phyloP scores from a whole-genome alignment of 1,140 invertebrate genomes.

The Lordiphosa mommai region DNA sequence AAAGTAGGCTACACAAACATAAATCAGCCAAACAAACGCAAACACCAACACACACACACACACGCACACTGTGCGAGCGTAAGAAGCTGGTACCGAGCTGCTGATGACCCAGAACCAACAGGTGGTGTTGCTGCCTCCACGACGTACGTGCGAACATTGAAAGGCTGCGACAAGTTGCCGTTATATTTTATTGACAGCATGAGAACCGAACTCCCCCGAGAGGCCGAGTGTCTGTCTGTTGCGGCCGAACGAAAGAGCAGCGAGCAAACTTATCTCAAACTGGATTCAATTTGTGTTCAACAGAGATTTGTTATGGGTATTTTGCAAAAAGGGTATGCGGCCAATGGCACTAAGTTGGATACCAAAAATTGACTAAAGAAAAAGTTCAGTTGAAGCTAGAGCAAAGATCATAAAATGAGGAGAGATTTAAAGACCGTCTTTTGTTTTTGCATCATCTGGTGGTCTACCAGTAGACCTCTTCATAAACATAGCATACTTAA shows the following conservation, averaged over 20 bases:
- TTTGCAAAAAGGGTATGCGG: neutral
- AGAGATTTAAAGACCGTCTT: too few species aligned
- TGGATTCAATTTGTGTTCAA: conserved; percentile 34
- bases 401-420: too few species aligned
- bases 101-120: conserved; percentile 40
- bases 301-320: conserved; percentile 5
- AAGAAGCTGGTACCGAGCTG: neutral
- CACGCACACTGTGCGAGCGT: neutral
- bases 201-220: conserved; percentile 25
- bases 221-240: conserved; percentile 3
- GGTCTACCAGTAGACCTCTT: too few species aligned
- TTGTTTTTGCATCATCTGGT: too few species aligned
- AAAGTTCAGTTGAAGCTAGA: too few species aligned
- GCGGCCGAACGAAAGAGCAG: conserved; percentile 14
- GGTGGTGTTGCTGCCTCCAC: conserved; percentile 65
- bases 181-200: conserved; percentile 54
- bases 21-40: conserved; percentile 1
- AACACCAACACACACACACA: conserved; percentile 11
- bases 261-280: conserved; percentile 14
- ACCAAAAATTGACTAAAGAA: too few species aligned
- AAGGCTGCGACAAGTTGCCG: conserved; percentile 59
- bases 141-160: conserved; percentile 63
- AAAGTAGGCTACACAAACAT: conserved; percentile 40
- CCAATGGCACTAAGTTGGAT: neutral
- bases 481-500: neutral